These are phyloP conservation scores for Channa maculata DNA, from an alignment of 2,113 vertebrate species.

Conservation along the genomic window DNA sequence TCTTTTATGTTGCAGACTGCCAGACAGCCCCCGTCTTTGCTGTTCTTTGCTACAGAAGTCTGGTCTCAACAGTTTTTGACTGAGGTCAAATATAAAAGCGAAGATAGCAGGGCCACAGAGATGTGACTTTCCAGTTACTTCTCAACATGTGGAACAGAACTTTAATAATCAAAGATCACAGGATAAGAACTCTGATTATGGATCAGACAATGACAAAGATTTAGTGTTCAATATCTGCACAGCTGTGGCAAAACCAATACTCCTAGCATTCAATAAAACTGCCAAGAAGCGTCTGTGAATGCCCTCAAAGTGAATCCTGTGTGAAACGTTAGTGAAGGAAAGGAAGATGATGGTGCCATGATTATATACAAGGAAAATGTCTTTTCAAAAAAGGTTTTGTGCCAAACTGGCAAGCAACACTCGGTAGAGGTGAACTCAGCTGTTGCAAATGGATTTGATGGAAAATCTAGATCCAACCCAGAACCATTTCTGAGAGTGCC, in stretches of 20 bases:
- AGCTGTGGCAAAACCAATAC: slow-evolving; percentile 5
- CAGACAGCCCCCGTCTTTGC: slow-evolving; percentile 6
- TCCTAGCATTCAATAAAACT: slow-evolving; percentile 11
- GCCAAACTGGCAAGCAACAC: slow-evolving; percentile 34
- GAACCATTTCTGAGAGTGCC: slow-evolving; percentile 39
- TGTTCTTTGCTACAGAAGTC: not conserved
- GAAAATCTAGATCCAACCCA: slow-evolving; percentile 38
- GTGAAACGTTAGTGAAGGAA: slow-evolving; percentile 5
- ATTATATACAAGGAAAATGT: slow-evolving; percentile 9
- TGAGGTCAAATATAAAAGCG: slow-evolving; percentile 21
- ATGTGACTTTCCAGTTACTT: slow-evolving; percentile 29
- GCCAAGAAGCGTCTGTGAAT: not conserved
- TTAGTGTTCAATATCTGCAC: slow-evolving; percentile 42
- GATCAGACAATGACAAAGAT: slow-evolving; percentile 49
- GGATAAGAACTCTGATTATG: slow-evolving; percentile 46
- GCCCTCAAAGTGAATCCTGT: slow-evolving; percentile 6
- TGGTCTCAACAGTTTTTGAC: slow-evolving; percentile 18
- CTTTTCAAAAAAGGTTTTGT: not conserved
- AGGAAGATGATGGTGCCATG: not conserved
- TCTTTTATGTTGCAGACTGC: slow-evolving; percentile 1
- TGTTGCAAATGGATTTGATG: slow-evolving; percentile 30
- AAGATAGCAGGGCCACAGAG: not conserved
- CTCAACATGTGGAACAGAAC: not conserved
- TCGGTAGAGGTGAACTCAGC: slow-evolving; percentile 23
- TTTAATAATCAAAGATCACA: slow-evolving; percentile 28